Percentiles rank a stretch among this genome's conserved stretches.
Conservation (phyloP, 2,888 invertebrate genomes). For the Ommatoiulus sabulosus region DNA sequence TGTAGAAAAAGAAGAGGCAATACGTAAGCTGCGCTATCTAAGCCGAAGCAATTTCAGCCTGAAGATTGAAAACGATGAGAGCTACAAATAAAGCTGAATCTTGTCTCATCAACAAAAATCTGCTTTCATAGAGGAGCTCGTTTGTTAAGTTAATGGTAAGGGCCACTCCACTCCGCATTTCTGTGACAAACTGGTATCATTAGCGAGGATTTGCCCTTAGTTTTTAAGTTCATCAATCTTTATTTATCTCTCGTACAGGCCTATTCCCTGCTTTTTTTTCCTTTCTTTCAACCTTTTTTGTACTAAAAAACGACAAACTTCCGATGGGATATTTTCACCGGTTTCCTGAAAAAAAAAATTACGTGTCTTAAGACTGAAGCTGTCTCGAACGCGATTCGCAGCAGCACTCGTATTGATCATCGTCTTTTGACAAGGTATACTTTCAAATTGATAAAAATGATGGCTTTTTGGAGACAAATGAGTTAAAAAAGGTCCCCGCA, state of each 20-base stretch:
- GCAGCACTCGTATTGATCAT: background rate
- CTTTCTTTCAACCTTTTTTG: background rate
- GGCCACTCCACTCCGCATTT: background rate
- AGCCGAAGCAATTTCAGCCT: background rate
- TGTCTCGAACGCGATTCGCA: background rate
- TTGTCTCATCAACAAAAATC: conserved; percentile 6
- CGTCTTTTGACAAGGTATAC: background rate
- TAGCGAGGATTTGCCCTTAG: conserved; percentile 23
- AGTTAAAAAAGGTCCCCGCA: background rate
- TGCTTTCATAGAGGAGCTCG: conserved; percentile 4
- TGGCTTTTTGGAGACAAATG: background rate
- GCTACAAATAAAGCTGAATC: background rate
- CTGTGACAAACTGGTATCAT: conserved; percentile 24
- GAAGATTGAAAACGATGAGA: background rate
- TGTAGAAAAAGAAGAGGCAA: background rate
- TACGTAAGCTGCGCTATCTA: background rate
- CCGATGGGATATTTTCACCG: background rate
- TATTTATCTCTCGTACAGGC: background rate
- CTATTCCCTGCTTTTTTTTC: background rate
- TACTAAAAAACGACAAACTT: background rate
- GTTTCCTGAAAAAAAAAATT: background rate
- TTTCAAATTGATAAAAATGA: conserved; percentile 21
- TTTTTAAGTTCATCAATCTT: conserved; percentile 15
- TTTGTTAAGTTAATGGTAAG: conserved; percentile 16
- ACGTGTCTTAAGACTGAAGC: background rate